phyloP scores from a whole-genome alignment of 1,140 invertebrate species.

The Drosophila lacertosa region DNA sequence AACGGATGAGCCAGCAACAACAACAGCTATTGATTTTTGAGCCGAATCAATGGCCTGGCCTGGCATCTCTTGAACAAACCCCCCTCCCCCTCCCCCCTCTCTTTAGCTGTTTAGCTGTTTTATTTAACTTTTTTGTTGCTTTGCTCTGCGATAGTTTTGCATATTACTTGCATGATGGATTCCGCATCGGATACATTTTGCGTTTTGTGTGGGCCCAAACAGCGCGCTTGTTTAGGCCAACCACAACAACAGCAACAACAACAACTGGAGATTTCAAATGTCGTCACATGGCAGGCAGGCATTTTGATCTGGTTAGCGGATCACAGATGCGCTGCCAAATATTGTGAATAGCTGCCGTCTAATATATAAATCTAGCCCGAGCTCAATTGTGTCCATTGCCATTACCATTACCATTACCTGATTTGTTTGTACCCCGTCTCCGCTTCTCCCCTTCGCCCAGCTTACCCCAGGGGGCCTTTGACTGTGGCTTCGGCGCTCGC shows the following conservation, averaged over 20 bases:
- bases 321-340: constrained; percentile 54
- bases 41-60: constrained; percentile 52
- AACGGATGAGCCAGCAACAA: constrained; percentile 3
- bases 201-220: constrained; percentile 69
- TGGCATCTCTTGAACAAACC: constrained; percentile 3
- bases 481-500: neutral
- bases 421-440: constrained; percentile 27
- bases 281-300: constrained; percentile 39
- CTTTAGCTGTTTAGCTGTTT: constrained; percentile 15
- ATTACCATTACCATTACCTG: constrained; percentile 53
- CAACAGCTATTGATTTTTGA: constrained; percentile 64
- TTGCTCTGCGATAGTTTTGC: constrained; percentile 55
- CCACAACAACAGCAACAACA: too few relatives aligned
- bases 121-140: neutral
- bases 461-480: constrained; percentile 3
- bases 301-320: neutral
- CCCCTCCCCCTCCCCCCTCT: neutral
- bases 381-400: constrained; percentile 54
- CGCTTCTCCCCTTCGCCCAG: neutral
- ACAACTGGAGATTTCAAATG: constrained; percentile 23
- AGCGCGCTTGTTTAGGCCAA: constrained; percentile 8
- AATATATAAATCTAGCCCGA: constrained; percentile 42
- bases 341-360: constrained; percentile 15
- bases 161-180: constrained; percentile 79
- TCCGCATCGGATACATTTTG: constrained; percentile 62